Evolutionary conservation across 1,140 invertebrate genomes (phyloP).

Genomic region (Gonatopus flavifemur): DNA sequence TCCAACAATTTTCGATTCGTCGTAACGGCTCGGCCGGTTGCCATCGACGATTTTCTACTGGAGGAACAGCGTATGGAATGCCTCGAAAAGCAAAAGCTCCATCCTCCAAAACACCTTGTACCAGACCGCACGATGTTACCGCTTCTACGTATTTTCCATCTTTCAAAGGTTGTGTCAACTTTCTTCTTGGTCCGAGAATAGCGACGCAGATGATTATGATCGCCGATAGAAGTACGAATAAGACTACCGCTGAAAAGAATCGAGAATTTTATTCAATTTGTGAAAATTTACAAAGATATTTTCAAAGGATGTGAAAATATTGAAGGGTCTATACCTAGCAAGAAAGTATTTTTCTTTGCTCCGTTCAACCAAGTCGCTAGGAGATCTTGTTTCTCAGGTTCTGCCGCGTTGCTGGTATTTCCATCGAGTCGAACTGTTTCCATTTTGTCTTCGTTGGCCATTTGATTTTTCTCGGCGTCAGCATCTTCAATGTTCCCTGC

Average conservation of each 20-base stretch:
- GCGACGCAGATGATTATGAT: conserved; percentile 69
- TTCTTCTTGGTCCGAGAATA: conserved; percentile 58
- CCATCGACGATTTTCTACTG: conserved; percentile 71
- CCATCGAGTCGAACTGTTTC: conserved; percentile 66
- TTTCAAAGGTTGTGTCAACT: conserved; percentile 58
- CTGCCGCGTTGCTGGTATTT: conserved; percentile 32
- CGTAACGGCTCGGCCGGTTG: conserved; percentile 68
- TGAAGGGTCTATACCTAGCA: conserved; percentile 33
- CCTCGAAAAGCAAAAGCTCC: conserved; percentile 79
- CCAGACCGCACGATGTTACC: conserved; percentile 74
- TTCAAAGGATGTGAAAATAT: background rate
- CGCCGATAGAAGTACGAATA: conserved; percentile 66
- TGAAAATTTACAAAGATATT: background rate
- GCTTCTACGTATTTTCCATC: conserved; percentile 73
- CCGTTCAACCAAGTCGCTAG: conserved; percentile 34
- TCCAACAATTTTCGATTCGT: conserved; percentile 77
- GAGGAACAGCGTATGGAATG: conserved; percentile 83
- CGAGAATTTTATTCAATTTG: background rate
- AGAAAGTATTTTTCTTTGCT: conserved; percentile 41
- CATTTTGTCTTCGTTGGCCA: conserved; percentile 72
- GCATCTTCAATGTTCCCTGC: conserved; percentile 71
- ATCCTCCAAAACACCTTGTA: conserved; percentile 76
- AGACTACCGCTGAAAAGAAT: conserved; percentile 32
- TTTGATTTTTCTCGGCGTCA: conserved; percentile 69
- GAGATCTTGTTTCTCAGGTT: conserved; percentile 41